A percentile compares a stretch with the other conserved stretches of the same genome.
Conservation (phyloP, 2,888 invertebrate species). For the Proisotoma minuta region DNA sequence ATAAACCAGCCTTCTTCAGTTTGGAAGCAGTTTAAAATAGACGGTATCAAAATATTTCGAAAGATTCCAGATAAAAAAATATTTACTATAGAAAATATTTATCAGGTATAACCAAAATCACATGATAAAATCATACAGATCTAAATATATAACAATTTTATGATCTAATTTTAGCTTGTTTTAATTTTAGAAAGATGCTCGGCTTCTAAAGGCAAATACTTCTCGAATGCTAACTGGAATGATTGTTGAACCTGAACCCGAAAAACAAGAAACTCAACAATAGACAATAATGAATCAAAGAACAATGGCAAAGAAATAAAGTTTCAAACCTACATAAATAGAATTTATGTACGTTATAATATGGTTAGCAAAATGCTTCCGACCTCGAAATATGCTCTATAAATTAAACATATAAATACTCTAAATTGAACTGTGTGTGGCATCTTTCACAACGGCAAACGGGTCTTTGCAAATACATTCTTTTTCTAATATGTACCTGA, state of each 20-base stretch:
- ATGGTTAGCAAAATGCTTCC: no score
- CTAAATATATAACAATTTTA: conserved; percentile 5
- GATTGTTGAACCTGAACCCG: conserved; percentile 43
- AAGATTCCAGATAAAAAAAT: conserved; percentile 42
- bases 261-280: conserved; percentile 37
- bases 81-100: conserved; percentile 36
- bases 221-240: conserved; percentile 44
- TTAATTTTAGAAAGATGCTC: conserved; percentile 42
- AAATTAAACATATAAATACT: no score
- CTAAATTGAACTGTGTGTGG: no score
- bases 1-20: conserved; percentile 51
- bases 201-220: conserved; percentile 44
- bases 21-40: conserved; percentile 51
- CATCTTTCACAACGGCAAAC: no score
- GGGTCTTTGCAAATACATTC: no score
- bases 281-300: no score
- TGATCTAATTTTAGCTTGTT: conserved; percentile 1
- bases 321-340: no score
- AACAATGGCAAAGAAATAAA: no score
- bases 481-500: no score
- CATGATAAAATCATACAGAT: not conserved
- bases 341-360: no score
- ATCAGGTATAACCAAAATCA: no score
- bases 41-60: conserved; percentile 49
- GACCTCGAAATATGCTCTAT: no score